These are phyloP conservation scores for Lycia hirtaria DNA, from an alignment of 2,888 invertebrate genomes.

Conservation along the genomic window DNA sequence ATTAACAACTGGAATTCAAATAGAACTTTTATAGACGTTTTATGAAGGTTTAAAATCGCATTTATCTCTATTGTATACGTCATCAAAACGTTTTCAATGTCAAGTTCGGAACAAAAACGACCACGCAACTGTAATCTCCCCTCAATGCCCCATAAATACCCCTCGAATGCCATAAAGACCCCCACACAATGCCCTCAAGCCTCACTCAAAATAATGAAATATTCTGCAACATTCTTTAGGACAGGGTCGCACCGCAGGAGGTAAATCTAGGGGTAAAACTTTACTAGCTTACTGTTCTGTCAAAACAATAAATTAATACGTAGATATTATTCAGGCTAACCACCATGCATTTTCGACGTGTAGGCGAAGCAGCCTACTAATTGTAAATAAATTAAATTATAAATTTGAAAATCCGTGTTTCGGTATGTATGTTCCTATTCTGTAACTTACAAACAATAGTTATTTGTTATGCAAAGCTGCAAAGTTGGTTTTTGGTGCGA, in stretches of 20 bases:
- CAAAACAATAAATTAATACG: too few species aligned
- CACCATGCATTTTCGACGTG: too few species aligned
- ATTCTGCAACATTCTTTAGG: constrained; percentile 35
- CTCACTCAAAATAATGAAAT: constrained; percentile 51
- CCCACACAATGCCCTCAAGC: constrained; percentile 13
- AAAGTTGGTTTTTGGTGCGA: too few species aligned
- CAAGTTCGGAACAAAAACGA: constrained; percentile 18
- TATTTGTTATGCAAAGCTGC: too few species aligned
- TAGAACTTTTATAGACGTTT: not conserved
- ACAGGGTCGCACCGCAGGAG: not conserved
- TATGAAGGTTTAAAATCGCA: constrained; percentile 6
- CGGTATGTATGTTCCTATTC: too few species aligned
- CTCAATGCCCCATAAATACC: constrained; percentile 19
- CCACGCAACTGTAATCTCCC: constrained; percentile 15
- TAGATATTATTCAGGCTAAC: too few species aligned
- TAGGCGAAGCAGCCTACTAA: too few species aligned
- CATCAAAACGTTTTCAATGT: constrained; percentile 22
- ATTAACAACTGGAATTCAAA: constrained; percentile 1
- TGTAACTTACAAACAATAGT: too few species aligned
- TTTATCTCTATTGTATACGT: constrained; percentile 10
- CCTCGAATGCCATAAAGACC: constrained; percentile 20
- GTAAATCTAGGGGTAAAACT: too few species aligned
- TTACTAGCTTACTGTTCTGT: too few species aligned
- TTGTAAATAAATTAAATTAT: too few species aligned
- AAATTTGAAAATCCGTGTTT: too few species aligned